A percentile compares a stretch with the other conserved stretches of the same genome.
phyloP scores from a whole-genome alignment of 2,888 invertebrate species.

The Cinara cedri region DNA sequence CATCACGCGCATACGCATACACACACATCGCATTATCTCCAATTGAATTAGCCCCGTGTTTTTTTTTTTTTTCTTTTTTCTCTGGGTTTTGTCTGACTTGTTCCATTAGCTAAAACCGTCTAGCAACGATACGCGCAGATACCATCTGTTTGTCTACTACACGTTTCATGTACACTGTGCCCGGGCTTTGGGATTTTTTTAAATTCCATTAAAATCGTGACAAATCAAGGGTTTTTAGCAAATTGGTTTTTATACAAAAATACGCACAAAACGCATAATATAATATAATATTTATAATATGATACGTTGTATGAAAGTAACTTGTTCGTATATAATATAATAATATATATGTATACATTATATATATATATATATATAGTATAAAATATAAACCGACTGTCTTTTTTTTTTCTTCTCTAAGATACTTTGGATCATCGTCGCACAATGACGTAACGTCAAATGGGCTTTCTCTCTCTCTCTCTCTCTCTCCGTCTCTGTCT shows the following conservation, averaged over 20 bases:
- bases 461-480: too few species aligned
- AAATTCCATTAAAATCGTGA: conserved; percentile 46
- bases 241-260: conserved; percentile 44
- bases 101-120: conserved; percentile 49
- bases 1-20: not conserved
- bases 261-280: not conserved
- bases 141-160: conserved; percentile 39
- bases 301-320: not conserved
- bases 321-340: not conserved
- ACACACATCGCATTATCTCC: conserved; percentile 1
- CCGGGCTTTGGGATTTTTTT: conserved; percentile 19
- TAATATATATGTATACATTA: not conserved
- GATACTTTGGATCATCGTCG: conserved; percentile 16
- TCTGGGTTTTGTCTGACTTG: conserved; percentile 19
- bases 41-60: conserved; percentile 42
- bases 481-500: too few species aligned
- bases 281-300: not conserved
- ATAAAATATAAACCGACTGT: not conserved
- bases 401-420: not conserved
- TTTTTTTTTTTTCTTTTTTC: too few species aligned
- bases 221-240: conserved; percentile 53
- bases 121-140: conserved; percentile 12
- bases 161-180: not conserved
- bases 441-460: conserved; percentile 13
- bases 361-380: not conserved